Conservation (phyloP, 1,140 invertebrate genomes). For the Drosophila sucinea region DNA sequence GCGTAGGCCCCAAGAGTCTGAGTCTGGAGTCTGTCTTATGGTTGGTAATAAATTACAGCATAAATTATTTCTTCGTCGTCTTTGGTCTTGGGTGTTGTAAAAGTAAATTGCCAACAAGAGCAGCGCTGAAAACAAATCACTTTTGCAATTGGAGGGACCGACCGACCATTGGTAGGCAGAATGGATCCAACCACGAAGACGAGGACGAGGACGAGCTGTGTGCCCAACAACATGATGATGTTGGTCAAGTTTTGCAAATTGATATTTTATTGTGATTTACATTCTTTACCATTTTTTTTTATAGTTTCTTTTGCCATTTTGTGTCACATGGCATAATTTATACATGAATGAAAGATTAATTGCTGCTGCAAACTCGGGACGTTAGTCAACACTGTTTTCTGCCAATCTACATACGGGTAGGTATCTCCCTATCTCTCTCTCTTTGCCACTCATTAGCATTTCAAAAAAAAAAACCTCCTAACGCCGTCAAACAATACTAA, state of each 20-base stretch:
- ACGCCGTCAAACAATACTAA: constrained; percentile 3
- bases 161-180: background rate
- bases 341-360: constrained; percentile 51
- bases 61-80: constrained; percentile 43
- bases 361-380: constrained; percentile 32
- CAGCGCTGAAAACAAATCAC: constrained; percentile 54
- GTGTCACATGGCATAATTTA: constrained; percentile 42
- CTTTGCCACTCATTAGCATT: background rate
- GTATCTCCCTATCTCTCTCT: background rate
- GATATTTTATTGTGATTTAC: constrained; percentile 65
- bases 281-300: constrained; percentile 22
- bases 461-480: background rate
- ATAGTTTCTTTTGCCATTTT: constrained; percentile 13
- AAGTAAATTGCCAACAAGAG: constrained; percentile 53
- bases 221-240: constrained; percentile 8
- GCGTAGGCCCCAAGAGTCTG: background rate
- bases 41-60: constrained; percentile 59
- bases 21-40: constrained; percentile 5
- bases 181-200: background rate
- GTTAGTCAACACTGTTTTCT: constrained; percentile 16
- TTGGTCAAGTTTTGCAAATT: constrained; percentile 58
- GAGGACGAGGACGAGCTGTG: background rate
- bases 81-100: constrained; percentile 51
- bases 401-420: background rate
- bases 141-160: constrained; percentile 48